phyloP scores from a whole-genome alignment of 2,797 vertebrate species.

The Acanthurus lineatus region DNA sequence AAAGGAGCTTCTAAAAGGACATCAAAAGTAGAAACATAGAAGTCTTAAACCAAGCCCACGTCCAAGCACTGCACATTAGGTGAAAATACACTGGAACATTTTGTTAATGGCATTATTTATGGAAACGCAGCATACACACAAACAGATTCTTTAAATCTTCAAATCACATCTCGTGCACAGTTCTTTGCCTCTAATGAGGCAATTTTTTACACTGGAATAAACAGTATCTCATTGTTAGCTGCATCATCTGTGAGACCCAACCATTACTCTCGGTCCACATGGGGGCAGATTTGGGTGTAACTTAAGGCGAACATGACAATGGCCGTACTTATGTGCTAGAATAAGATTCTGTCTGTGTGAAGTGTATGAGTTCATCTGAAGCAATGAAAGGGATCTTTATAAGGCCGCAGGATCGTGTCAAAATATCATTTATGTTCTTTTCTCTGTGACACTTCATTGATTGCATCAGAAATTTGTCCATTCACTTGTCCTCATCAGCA shows the following conservation, averaged over 20 bases:
- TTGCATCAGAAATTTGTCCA: neutral
- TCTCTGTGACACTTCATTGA: neutral
- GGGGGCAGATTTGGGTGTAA: conserved; percentile 3
- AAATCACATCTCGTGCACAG: conserved; percentile 22
- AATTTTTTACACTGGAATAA: conserved; percentile 35
- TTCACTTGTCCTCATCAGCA: neutral
- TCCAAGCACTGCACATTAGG: neutral
- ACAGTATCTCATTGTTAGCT: neutral
- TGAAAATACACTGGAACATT: neutral
- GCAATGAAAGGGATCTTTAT: neutral
- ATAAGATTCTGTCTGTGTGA: neutral
- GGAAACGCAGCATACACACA: neutral
- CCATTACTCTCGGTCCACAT: conserved; percentile 25
- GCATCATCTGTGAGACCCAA: neutral
- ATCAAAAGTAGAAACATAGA: too few relatives aligned
- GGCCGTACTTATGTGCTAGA: neutral
- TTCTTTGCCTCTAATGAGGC: conserved; percentile 35
- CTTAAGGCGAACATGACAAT: conserved; percentile 12
- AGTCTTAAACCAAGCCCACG: neutral
- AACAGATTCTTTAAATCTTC: neutral
- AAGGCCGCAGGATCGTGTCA: neutral
- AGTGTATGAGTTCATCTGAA: neutral
- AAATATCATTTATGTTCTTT: too few relatives aligned
- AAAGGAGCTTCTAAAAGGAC: neutral
- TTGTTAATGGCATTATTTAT: too few relatives aligned